Conservation (phyloP, 2,888 invertebrate genomes). For the Stegana nigrithorax region DNA sequence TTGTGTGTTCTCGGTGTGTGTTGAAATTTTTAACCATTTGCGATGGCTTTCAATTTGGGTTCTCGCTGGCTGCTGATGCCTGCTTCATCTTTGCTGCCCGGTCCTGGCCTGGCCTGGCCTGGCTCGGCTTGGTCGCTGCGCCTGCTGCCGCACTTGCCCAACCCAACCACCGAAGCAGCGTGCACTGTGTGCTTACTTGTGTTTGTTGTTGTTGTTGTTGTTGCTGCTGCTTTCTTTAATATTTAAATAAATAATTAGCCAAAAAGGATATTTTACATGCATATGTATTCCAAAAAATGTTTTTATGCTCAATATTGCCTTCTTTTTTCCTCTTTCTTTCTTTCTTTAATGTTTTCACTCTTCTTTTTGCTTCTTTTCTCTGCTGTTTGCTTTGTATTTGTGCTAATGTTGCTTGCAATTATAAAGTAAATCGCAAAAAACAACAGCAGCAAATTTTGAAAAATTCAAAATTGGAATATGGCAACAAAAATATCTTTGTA, state of each 20-base stretch:
- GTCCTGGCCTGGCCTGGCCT: not conserved
- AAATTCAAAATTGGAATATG: not conserved
- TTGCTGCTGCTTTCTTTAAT: conserved; percentile 66
- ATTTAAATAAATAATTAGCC: conserved; percentile 68
- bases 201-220: too few relatives aligned
- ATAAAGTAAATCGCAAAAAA: conserved; percentile 45
- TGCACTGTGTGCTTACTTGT: not conserved
- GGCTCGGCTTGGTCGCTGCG: not conserved
- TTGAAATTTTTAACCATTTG: too few relatives aligned
- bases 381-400: not conserved
- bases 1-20: not conserved
- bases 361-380: not conserved
- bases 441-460: not conserved
- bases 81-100: too few relatives aligned
- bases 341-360: not conserved
- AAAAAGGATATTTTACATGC: conserved; percentile 51
- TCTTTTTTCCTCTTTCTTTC: not conserved
- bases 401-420: conserved; percentile 64
- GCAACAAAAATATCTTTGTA: not conserved
- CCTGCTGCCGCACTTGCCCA: too few relatives aligned
- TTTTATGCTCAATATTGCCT: conserved; percentile 28
- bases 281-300: conserved; percentile 29
- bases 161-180: too few relatives aligned
- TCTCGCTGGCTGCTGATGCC: too few relatives aligned
- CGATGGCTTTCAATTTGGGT: too few relatives aligned